phyloP scores from a whole-genome alignment of 2,888 invertebrate genomes.

The Gasteruption jaculator region DNA sequence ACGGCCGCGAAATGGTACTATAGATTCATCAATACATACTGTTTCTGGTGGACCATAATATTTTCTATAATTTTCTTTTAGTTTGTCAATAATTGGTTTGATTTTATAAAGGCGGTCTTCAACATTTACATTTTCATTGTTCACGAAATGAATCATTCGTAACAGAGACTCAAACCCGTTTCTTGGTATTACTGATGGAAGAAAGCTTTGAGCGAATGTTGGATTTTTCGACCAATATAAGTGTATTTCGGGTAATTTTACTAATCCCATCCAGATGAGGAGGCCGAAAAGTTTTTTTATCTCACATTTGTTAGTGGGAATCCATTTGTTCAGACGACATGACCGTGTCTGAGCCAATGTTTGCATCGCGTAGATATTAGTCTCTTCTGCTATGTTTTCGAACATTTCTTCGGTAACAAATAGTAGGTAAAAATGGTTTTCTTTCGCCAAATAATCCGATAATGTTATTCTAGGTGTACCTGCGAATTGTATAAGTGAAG shows the following conservation, averaged over 20 bases:
- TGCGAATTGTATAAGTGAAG: slow-evolving; percentile 1
- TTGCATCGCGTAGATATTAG: slow-evolving; percentile 2
- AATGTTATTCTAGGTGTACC: slow-evolving; percentile 5
- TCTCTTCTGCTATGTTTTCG: neutral
- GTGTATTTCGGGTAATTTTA: neutral
- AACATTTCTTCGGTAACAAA: slow-evolving; percentile 6
- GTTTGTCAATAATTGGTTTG: slow-evolving; percentile 5
- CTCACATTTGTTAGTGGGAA: slow-evolving; percentile 5
- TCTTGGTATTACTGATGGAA: neutral
- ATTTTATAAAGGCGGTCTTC: slow-evolving; percentile 6
- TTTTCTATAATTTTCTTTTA: slow-evolving; percentile 7
- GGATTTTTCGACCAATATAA: slow-evolving; percentile 7
- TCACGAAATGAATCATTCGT: slow-evolving; percentile 3
- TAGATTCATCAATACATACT: slow-evolving; percentile 3
- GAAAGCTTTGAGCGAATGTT: slow-evolving; percentile 1
- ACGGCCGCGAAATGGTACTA: slow-evolving; percentile 8
- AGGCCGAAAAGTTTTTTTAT: slow-evolving; percentile 10
- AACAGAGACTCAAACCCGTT: slow-evolving; percentile 2
- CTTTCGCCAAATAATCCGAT: slow-evolving; percentile 3
- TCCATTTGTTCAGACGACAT: slow-evolving; percentile 2
- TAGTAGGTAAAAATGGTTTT: slow-evolving; percentile 4
- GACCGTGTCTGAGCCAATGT: neutral
- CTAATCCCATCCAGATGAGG: slow-evolving; percentile 8
- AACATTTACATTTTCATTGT: slow-evolving; percentile 4
- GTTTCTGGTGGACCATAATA: slow-evolving; percentile 8